phyloP scores from a whole-genome alignment of 2,113 vertebrate species.

The Forbesichthys papilliferus region DNA sequence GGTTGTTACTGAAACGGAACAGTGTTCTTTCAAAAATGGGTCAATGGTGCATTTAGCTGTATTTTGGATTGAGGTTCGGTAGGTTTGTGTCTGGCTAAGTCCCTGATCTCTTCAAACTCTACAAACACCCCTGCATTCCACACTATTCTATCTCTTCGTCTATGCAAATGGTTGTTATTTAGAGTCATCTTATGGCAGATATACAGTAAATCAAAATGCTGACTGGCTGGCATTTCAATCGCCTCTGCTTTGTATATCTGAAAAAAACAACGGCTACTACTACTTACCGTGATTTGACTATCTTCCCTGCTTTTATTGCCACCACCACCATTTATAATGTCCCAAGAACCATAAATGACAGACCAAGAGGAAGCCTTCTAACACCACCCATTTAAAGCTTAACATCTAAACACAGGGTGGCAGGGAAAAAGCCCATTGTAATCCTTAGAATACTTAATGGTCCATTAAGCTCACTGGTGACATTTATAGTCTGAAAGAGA shows the following conservation, averaged over 20 bases:
- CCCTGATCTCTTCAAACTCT: too few relatives aligned
- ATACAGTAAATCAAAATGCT: background rate
- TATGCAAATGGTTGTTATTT: background rate
- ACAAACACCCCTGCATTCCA: too few relatives aligned
- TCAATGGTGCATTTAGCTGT: too few relatives aligned
- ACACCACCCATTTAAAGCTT: constrained; percentile 49
- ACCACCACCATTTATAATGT: constrained; percentile 1
- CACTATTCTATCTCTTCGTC: too few relatives aligned
- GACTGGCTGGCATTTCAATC: background rate
- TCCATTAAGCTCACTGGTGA: constrained; percentile 67
- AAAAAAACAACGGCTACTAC: background rate
- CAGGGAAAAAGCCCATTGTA: constrained; percentile 65
- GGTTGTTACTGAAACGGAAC: too few relatives aligned
- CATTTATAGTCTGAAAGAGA: constrained; percentile 60
- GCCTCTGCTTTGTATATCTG: background rate
- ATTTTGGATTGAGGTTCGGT: too few relatives aligned
- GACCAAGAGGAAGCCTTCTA: constrained; percentile 47
- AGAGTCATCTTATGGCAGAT: background rate
- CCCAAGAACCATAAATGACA: constrained; percentile 35
- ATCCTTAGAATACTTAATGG: constrained; percentile 67
- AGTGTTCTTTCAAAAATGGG: too few relatives aligned
- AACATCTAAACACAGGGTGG: constrained; percentile 54
- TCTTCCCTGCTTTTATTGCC: constrained; percentile 13
- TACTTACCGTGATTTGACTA: background rate
- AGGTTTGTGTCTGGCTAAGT: too few relatives aligned